Evolutionary conservation across 2,797 vertebrate genomes (phyloP).

Genomic region (Sebastes minor): DNA sequence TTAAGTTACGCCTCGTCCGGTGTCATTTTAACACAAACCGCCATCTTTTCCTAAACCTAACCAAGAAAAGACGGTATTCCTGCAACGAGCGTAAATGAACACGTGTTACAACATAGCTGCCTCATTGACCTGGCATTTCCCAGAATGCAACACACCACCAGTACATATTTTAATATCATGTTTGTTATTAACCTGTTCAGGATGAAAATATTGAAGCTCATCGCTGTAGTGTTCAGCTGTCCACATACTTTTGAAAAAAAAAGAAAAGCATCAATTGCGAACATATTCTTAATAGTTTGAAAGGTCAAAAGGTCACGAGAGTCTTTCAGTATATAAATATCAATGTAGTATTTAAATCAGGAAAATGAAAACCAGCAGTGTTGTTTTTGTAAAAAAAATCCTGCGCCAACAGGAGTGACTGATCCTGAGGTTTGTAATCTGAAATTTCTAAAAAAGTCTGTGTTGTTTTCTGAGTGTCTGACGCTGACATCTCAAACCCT

Average conservation of each 20-base stretch:
- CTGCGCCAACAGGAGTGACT: not conserved
- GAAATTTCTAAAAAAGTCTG: constrained; percentile 7
- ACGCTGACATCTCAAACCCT: constrained; percentile 20
- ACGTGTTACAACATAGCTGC: no score
- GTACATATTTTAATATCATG: not conserved
- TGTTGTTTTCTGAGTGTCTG: constrained; percentile 3
- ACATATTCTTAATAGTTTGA: not conserved
- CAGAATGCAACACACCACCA: not conserved
- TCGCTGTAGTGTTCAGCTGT: no score
- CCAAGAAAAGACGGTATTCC: no score
- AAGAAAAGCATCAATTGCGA: not conserved
- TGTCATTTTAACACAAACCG: no score
- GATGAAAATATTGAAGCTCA: no score
- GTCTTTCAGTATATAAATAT: not conserved
- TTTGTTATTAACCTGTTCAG: not conserved
- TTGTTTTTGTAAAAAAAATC: not conserved
- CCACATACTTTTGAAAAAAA: no score
- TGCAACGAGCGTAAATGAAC: no score
- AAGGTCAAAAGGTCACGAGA: constrained; percentile 6
- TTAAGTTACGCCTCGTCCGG: no score
- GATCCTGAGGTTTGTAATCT: constrained; percentile 1
- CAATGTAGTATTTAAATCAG: not conserved
- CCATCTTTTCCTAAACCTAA: no score
- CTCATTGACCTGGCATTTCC: not conserved
- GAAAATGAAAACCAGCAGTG: not conserved